Percentiles rank a stretch among this genome's conserved stretches.
Conservation (phyloP, 2,888 invertebrate genomes). For the Beris morrisii region DNA sequence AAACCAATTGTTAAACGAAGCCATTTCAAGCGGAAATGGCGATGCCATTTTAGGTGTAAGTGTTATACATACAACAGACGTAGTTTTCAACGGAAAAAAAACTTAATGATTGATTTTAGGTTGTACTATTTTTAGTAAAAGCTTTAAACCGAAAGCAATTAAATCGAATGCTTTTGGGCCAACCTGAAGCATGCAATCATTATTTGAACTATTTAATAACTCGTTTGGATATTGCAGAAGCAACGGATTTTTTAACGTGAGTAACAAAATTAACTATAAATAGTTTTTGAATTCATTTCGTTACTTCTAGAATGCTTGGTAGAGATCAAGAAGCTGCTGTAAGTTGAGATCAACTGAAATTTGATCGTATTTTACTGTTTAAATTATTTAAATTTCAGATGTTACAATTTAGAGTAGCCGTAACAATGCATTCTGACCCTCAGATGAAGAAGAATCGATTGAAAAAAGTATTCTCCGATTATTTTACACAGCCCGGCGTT, state of each 20-base stretch:
- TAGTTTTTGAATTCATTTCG: slow-evolving; percentile 30
- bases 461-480: slow-evolving; percentile 57
- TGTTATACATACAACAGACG: not conserved
- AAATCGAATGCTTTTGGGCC: slow-evolving; percentile 67
- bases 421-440: slow-evolving; percentile 46
- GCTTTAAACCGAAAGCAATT: slow-evolving; percentile 73
- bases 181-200: slow-evolving; percentile 71
- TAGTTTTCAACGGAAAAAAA: slow-evolving; percentile 44
- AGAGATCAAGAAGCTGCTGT: slow-evolving; percentile 69
- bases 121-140: slow-evolving; percentile 73
- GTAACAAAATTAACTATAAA: slow-evolving; percentile 46
- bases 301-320: slow-evolving; percentile 65
- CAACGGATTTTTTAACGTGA: slow-evolving; percentile 75
- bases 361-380: slow-evolving; percentile 41
- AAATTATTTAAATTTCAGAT: slow-evolving; percentile 44
- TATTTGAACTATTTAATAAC: slow-evolving; percentile 74
- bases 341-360: slow-evolving; percentile 50
- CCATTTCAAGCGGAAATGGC: slow-evolving; percentile 72
- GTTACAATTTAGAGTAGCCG: slow-evolving; percentile 54
- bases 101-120: slow-evolving; percentile 55
- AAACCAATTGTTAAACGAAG: slow-evolving; percentile 69
- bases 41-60: slow-evolving; percentile 64
- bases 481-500: slow-evolving; percentile 58
- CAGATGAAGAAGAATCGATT: slow-evolving; percentile 57
- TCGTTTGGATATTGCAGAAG: slow-evolving; percentile 67